Evolutionary conservation across 2,888 invertebrate species (phyloP), one percentile per base, ranked within the genome.

Genomic region (Tuberolachnus salignus): DNA sequence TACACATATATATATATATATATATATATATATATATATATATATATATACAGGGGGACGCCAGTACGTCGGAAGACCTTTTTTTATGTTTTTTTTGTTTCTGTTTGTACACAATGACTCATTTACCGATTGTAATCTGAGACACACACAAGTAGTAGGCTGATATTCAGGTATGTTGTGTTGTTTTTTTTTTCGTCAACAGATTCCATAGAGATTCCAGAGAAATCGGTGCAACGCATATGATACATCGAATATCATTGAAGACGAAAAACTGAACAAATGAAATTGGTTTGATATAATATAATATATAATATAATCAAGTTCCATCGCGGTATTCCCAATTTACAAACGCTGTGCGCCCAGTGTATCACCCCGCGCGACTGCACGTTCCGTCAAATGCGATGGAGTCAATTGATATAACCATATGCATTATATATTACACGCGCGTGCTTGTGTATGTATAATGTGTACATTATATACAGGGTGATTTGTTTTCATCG

Each of bases 281-380:
- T 1, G 16, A 16, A 59, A 26, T n/a, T 26, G 34, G 34, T 4
- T 34, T 34, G 26, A 2, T 34, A 34, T 16, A 26, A 26, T 59
- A 59, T 59, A n/a, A n/a, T n/a, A n/a, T n/a, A n/a, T n/a, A n/a
- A n/a, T n/a, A n/a, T n/a, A n/a, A n/a, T n/a, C n/a, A n/a, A n/a
- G n/a, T n/a, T n/a, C n/a, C 16, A 55, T 14, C n/a, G 57, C 46
- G 44, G 13, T 71, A 44, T 59, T 71, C 23, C 13, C 55, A n/a
- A 46, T 49, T 57, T n/a, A 16, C 23, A 57, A 26, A 49, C 9
- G 16, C 34, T 9, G 34, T 34, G 26, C 19, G 44, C 16, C 11
- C 57, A 19, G 72, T 51, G 34, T 63, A 63, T 51, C 61, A 73
- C 72, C 72, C 21, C 61, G 19, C 23, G n/a, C n/a, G n/a, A 61